Conservation (phyloP, 1,140 invertebrate genomes). For the Hirudo medicinalis region DNA sequence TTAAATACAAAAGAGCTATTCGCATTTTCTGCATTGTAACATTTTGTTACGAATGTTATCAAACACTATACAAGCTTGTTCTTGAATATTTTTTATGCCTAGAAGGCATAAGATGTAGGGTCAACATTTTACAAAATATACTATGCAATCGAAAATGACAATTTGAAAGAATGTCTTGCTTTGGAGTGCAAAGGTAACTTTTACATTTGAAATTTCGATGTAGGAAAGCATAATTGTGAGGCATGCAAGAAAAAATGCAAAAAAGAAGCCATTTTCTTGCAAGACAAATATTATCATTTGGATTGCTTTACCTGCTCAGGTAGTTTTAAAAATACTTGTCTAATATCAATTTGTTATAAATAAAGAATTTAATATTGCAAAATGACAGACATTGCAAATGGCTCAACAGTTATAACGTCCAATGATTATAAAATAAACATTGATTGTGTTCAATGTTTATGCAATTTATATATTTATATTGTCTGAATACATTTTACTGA, state of each 20-base stretch:
- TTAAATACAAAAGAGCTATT: too few relatives aligned
- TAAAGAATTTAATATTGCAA: not conserved
- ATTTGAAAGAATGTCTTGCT: not conserved
- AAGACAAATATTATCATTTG: slow-evolving; percentile 93
- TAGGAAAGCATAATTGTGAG: slow-evolving; percentile 85
- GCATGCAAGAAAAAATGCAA: slow-evolving; percentile 89
- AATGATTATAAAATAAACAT: too few relatives aligned
- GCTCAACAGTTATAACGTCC: too few relatives aligned
- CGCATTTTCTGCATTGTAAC: too few relatives aligned
- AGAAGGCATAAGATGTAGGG: too few relatives aligned
- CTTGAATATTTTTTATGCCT: too few relatives aligned
- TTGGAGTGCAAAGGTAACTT: too few relatives aligned
- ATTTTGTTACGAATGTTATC: too few relatives aligned
- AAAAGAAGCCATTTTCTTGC: slow-evolving; percentile 79
- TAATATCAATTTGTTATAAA: not conserved
- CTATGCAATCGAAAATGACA: not conserved
- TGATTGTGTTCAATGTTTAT: too few relatives aligned
- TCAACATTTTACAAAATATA: not conserved
- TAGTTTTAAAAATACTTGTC: slow-evolving; percentile 33
- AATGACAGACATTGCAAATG: too few relatives aligned
- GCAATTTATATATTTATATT: not conserved
- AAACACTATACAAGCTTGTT: too few relatives aligned
- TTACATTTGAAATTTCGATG: not conserved
- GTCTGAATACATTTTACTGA: not conserved
- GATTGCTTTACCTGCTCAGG: slow-evolving; percentile 81